Evolutionary conservation across 2,888 invertebrate species (phyloP), one percentile per base, ranked within the genome.

Genomic region (Lapara coniferarum): DNA sequence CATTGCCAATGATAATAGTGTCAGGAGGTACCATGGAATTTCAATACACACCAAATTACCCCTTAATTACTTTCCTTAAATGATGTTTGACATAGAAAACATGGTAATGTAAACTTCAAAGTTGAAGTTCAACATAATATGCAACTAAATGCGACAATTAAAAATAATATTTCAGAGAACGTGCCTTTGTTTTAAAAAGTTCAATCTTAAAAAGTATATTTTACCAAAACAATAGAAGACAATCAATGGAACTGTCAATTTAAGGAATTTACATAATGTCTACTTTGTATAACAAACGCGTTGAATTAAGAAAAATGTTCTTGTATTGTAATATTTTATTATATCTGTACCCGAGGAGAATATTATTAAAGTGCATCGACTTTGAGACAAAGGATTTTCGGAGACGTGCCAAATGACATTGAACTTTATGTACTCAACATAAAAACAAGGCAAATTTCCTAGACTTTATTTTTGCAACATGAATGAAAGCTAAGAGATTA

Each of bases 211-310:
- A 49, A 49, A 19, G 12, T 2, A 49, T 7, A 10, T 44, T 49
- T 49, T 63, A 19, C 0, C n/a, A 49, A 63, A 49, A 63, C 63
- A 63, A 63, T 63, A 19, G 63, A 19, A 13, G 19, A 19, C 49
- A 63, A 63, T 19, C 46, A 63, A 63, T 63, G 63, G 63, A 63
- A 46, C 63, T 49, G 63, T 63, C 63, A 63, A 63, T 63, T 63
- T 19, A 49, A 46, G 19, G 46, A 63, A 63, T 63, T 49, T 63
- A 63, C 63, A 63, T 63, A 63, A 63, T 63, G 16, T 46, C 49
- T 46, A 49, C 49, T 63, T 63, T 63, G 63, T 49, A 63, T 63
- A 63, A 63, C 63, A 63, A 63, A 63, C 13, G 63, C 63, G 63
- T 49, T 63, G 63, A 49, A 63, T 63, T 63, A 37, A 57, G 57